A percentile compares a stretch with the other conserved stretches of the same genome.
These are phyloP conservation scores for Drosophila melanosoma DNA, from an alignment of 2,888 invertebrate species.

Conservation along the genomic window DNA sequence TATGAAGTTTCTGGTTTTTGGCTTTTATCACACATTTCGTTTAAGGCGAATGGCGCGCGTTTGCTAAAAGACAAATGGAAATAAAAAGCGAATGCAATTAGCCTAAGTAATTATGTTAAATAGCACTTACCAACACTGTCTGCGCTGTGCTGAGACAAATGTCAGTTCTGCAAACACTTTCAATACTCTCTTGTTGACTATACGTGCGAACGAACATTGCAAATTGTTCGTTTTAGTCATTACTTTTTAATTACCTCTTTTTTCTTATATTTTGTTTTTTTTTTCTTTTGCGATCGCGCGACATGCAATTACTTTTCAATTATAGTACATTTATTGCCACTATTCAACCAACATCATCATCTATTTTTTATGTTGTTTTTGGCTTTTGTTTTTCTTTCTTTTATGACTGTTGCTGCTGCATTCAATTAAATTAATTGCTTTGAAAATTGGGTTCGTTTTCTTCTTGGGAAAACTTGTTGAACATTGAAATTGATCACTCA, in stretches of 20 bases:
- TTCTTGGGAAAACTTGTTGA: slow-evolving; percentile 44
- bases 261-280: slow-evolving; percentile 13
- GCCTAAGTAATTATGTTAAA: slow-evolving; percentile 35
- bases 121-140: slow-evolving; percentile 12
- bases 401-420: slow-evolving; percentile 68
- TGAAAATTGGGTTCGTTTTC: slow-evolving; percentile 69
- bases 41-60: slow-evolving; percentile 44
- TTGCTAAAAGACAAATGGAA: slow-evolving; percentile 22
- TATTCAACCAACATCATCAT: slow-evolving; percentile 39
- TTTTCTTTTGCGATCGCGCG: slow-evolving; percentile 11
- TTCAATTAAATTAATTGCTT: slow-evolving; percentile 78
- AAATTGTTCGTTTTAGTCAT: slow-evolving; percentile 25
- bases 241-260: slow-evolving; percentile 41
- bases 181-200: slow-evolving; percentile 3
- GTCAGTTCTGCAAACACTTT: slow-evolving; percentile 12
- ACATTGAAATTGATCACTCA: slow-evolving; percentile 42
- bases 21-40: slow-evolving; percentile 19
- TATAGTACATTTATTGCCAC: slow-evolving; percentile 64
- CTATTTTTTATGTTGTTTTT: slow-evolving; percentile 20
- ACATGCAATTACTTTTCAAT: slow-evolving; percentile 72
- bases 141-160: not conserved
- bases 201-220: slow-evolving; percentile 41
- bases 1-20: slow-evolving; percentile 25
- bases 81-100: slow-evolving; percentile 49
- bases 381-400: slow-evolving; percentile 27